Percentiles rank a stretch among this genome's conserved stretches.
Evolutionary conservation across 2,797 vertebrate species (phyloP).

Genomic region (Propithecus deckenii): DNA sequence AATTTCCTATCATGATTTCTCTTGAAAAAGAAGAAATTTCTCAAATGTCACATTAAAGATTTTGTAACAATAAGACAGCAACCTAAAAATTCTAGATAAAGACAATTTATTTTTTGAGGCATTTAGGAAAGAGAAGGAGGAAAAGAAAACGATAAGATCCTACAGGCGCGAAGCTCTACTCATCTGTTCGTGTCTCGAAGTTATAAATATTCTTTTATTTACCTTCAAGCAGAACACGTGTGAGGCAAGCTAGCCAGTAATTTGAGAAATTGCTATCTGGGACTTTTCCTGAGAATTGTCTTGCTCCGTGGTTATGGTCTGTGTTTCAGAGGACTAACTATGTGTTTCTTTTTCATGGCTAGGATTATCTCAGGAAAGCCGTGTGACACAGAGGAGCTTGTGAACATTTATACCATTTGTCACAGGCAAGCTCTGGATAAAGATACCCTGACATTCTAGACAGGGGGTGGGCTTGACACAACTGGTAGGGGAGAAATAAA

Average conservation of each 20-base stretch:
- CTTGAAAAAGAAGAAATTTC: neutral
- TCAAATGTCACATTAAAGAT: neutral
- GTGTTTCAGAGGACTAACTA: neutral
- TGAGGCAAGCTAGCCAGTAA: neutral
- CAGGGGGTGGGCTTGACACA: neutral
- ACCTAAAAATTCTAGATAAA: neutral
- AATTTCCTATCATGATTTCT: neutral
- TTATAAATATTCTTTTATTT: neutral
- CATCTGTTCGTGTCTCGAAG: neutral
- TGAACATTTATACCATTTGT: neutral
- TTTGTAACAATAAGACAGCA: neutral
- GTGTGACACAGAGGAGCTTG: neutral
- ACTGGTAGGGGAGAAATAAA: neutral
- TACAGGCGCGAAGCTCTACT: neutral
- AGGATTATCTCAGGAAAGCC: neutral
- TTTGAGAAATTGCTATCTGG: neutral
- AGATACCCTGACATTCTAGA: neutral
- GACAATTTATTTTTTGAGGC: neutral
- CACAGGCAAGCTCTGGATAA: neutral
- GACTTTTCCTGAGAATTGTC: neutral
- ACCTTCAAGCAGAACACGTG: neutral
- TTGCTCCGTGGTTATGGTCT: neutral
- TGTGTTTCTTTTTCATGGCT: neutral
- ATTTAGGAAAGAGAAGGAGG: neutral
- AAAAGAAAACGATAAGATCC: neutral